Evolutionary conservation across 2,888 invertebrate species (phyloP), one percentile per base, ranked within the genome.

Genomic region (Drosophila tanythrix): DNA sequence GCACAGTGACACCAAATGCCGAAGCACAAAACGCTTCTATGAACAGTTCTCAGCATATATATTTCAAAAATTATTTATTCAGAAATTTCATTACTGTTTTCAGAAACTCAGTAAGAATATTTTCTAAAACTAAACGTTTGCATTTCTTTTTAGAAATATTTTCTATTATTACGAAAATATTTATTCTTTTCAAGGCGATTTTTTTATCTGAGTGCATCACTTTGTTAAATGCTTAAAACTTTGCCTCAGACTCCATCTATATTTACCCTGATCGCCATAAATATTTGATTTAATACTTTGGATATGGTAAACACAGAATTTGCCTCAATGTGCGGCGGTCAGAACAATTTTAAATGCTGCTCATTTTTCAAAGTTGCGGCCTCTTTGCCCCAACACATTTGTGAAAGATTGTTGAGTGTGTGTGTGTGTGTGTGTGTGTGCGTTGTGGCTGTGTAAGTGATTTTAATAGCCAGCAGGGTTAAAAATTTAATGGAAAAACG

Each of bases 401-500:
- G 60, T 36, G 43, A 48, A 60, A 57, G 25, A 61, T 70, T 60
- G 52, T 51, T 70, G 66, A 59, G 55, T 52, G 56, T 68, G 60
- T 67, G 64, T 70, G 40, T 71, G 29, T 63, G 38, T 56, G 38
- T 58, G 55, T 73, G 46, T 73, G 51, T 70, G 56, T 70, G 71
- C 56, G 64, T 64, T 55, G 50, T 18, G 62, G 40, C 29, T 62
- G 51, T 74, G 77, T 74, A 78, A 75, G 87, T 83, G 80, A 74
- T 83, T 89, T 87, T 87, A 87, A 87, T 89, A 89, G 87, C 87
- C 89, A 76, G 81, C 81, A 89, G 87, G 87, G 90, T 90, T 86
- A 88, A 88, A 88, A 90, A 88, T 90, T 88, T 88, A 88, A 88
- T 88, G 90, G 87, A 88, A 88, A 88, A 88, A 90, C 87, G 87